phyloP scores from a whole-genome alignment of 2,888 invertebrate genomes.

The Adelognathus sp. region DNA sequence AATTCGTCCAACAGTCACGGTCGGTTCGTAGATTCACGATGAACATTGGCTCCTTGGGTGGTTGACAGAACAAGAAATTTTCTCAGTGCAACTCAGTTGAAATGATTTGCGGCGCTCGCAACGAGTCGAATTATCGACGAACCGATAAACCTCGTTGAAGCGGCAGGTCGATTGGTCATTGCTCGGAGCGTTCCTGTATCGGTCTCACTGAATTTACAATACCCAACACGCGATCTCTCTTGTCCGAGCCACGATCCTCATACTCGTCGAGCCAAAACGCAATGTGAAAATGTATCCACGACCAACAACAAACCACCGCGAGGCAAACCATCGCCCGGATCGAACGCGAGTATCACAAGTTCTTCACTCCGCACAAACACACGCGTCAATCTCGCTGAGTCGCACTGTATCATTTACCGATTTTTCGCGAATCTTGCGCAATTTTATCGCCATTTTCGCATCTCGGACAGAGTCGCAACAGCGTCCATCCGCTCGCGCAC shows the following conservation, averaged over 20 bases:
- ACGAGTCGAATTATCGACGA: conserved; percentile 20
- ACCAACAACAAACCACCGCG: no score
- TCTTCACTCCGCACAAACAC: conserved; percentile 12
- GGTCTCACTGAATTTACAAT: background rate
- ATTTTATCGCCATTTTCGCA: no score
- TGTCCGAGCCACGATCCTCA: background rate
- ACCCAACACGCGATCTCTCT: background rate
- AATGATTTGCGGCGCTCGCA: conserved; percentile 14
- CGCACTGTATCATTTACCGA: no score
- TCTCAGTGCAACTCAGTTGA: background rate
- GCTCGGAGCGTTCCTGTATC: conserved; percentile 20
- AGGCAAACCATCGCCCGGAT: no score
- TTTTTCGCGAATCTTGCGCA: conserved; percentile 8
- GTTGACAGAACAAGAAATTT: conserved; percentile 17
- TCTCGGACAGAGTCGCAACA: background rate
- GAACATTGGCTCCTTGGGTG: background rate
- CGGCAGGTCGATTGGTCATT: conserved; percentile 6
- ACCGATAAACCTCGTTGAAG: conserved; percentile 18
- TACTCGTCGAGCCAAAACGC: conserved; percentile 20
- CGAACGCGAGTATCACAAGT: conserved; percentile 12
- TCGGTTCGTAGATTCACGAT: conserved; percentile 7
- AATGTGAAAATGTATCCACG: background rate
- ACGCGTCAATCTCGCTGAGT: no score
- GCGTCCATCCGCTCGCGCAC: conserved; percentile 69
- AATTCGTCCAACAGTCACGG: conserved; percentile 41